Base-by-base conservation (phyloP, 2,797 vertebrate species). In the Monodelphis domestica region DNA sequence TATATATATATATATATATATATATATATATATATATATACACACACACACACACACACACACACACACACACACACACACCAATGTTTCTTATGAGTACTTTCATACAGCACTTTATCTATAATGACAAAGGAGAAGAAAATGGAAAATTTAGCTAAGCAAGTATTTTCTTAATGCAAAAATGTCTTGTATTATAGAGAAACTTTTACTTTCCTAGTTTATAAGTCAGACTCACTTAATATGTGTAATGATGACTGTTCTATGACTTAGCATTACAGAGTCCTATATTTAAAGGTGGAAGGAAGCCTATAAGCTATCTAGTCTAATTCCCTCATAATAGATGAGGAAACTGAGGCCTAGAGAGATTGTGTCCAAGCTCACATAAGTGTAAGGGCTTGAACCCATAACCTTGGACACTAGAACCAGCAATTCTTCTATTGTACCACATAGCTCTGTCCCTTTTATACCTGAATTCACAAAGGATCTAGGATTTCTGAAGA, bases 91-190 rank as follows among this genome's bases (percentile, higher is more conserved):
- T 91, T 92, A 24, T 87, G 90, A 95, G 54, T 92, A 53, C 53
- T 87, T 95, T 89, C 45, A 89, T 89, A 53, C 3, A 87, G 92
- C 38, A 45, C 45, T 93, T 93, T 55, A 90, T 78, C 87, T 88
- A 96, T 78, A 45, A 84, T 26, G 70, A 84, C 70, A 94, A 88
- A 90, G 89, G 90, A 87, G 94, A 89, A 90, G 53, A 55, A 53
- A 88, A 90, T 15, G 90, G 89, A 96, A 96, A 97, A 90, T n/a
- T 53, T 87, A 94, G 92, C 84, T 88, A 91, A 94, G 90, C 52
- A 93, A 95, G 88, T 91, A 88, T 92, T 89, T 95, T 93, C 59
- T 84, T 50, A 56, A 15, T 53, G 29, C 52, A 17, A n/a, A n/a
- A n/a, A 52, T 52, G 51, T 63, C 95, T 91, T 91, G 57, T 92